Base-by-base conservation (phyloP, 2,113 vertebrate genomes). In the Chascanopsetta lugubris region DNA sequence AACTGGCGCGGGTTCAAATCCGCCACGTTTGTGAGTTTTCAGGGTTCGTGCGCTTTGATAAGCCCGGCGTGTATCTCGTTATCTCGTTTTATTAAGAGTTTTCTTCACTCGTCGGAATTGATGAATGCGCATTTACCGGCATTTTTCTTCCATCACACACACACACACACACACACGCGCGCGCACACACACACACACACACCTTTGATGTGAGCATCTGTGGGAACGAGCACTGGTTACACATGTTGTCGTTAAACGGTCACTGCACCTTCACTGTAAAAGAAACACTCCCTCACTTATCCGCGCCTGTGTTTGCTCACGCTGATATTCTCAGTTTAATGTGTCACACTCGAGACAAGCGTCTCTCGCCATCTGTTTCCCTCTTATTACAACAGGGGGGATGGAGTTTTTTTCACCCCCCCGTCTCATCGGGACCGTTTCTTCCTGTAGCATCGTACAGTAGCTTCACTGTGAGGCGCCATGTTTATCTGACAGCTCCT, bases 21-120 rank as follows among this genome's bases (percentile, higher is more conserved):
- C 36, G 22, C 25, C 48, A 49, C n/a, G 36, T 56, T 21, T n/a
- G n/a, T n/a, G n/a, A n/a, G n/a, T n/a, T n/a, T n/a, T n/a, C n/a
- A n/a, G 61, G 12, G 40, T 72, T 57, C 48, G 6, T 69, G 34
- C 43, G 21, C 50, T 60, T 45, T 68, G 27, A 72, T 69, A 27
- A 61, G 20, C 24, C 36, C 8, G n/a, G 13, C 42, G 68, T 50
- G 6, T 43, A 32, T 61, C 43, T 59, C 27, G 21, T 57, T 26
- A 69, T 70, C 32, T 48, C 43, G 8, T 74, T 18, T 30, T 30
- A 51, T 57, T 36, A 10, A 51, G 15, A 58, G 3, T 43, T 60
- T 17, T 50, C 47, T 32, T 68, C n/a, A n/a, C n/a, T n/a, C n/a
- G 24, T 63, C 27, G 45, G 53, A 46, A 11, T 26, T 43, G 6